Evolutionary conservation across 2,113 vertebrate species (phyloP).

Genomic region (Perca fluviatilis): DNA sequence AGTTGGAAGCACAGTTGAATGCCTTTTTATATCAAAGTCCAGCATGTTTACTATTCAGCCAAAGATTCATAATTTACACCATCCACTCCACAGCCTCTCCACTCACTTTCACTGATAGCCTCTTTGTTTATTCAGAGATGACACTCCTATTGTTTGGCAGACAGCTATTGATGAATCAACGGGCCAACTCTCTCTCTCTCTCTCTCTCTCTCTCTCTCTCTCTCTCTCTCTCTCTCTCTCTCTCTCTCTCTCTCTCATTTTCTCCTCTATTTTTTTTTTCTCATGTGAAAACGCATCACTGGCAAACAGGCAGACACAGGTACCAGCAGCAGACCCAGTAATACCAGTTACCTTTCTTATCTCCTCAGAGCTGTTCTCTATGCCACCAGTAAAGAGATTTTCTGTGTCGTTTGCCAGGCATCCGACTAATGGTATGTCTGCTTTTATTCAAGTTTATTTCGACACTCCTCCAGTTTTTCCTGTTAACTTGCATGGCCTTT

Average conservation of each 20-base stretch:
- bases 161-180: constrained; percentile 29
- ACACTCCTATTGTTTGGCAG: constrained; percentile 34
- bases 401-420: constrained; percentile 99
- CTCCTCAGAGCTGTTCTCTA: constrained; percentile 99
- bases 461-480: constrained; percentile 65
- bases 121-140: constrained; percentile 25
- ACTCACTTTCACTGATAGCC: background rate
- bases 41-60: constrained; percentile 6
- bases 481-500: constrained; percentile 85
- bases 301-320: constrained; percentile 36
- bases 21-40: background rate
- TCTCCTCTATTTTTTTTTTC: background rate
- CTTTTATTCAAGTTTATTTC: constrained; percentile 82
- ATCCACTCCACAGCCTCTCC: constrained; percentile 19
- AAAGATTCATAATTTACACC: background rate
- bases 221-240: constrained; percentile 31
- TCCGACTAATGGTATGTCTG: constrained; percentile 99
- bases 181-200: constrained; percentile 30
- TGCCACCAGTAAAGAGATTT: constrained; percentile 99
- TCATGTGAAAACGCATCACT: constrained; percentile 27
- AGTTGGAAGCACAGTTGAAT: background rate
- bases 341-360: constrained; percentile 93
- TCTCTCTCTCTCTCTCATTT: constrained; percentile 2
- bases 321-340: constrained; percentile 78
- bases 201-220: constrained; percentile 45